Evolutionary conservation across 2,888 invertebrate genomes (phyloP).

Genomic region (Himalopsyche tibetana): DNA sequence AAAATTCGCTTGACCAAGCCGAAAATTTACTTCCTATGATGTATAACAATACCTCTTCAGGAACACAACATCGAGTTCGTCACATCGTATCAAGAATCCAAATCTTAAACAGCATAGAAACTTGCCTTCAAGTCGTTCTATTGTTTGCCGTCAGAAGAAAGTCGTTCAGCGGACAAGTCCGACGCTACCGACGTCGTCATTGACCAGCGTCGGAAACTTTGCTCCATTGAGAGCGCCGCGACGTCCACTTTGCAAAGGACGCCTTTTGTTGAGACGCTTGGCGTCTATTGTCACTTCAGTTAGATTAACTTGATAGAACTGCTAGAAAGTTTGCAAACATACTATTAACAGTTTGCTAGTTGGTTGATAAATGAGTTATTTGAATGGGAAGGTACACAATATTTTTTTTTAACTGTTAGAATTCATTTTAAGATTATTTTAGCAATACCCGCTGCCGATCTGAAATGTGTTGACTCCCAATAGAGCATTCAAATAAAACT

Average conservation of each 20-base stretch:
- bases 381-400: not conserved
- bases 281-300: conserved; percentile 1
- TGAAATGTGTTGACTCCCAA: too few species aligned
- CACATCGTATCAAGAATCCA: not conserved
- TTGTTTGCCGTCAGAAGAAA: not conserved
- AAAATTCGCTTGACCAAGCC: too few species aligned
- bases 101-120: conserved; percentile 13
- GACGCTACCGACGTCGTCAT: not conserved
- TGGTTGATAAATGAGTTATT: not conserved
- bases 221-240: conserved; percentile 11
- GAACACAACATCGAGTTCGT: too few species aligned
- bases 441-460: too few species aligned
- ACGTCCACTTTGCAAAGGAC: conserved; percentile 16
- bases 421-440: too few species aligned
- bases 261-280: not conserved
- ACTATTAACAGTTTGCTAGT: not conserved
- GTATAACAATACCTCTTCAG: too few species aligned
- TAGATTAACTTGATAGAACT: conserved; percentile 19
- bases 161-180: not conserved
- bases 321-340: not conserved
- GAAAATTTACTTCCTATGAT: too few species aligned
- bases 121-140: not conserved
- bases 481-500: too few species aligned
- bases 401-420: too few species aligned
- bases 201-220: conserved; percentile 12